Evolutionary conservation across 2,113 vertebrate species (phyloP), one percentile per base, ranked within the genome.

Genomic region (Lepidothrix coronata): DNA sequence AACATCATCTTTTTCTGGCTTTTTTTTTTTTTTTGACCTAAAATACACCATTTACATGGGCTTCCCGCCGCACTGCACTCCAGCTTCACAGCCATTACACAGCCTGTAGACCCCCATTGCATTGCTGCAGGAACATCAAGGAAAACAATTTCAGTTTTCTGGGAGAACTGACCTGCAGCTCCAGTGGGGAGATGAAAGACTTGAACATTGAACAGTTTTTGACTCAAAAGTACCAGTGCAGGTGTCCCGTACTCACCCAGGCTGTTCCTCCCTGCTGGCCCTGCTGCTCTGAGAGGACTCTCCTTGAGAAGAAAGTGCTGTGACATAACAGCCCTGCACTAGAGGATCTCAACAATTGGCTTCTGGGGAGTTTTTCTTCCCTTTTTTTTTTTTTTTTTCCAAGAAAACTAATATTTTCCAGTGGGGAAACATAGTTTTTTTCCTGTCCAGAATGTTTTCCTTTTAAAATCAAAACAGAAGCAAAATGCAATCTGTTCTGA

Each of bases 61-160:
- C 25, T 89, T 73, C 54, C 51, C 2, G 3, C 5, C 0, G 0
- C 41, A 65, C n/a, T 46, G 37, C 0, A 0, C 25, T 85, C 19
- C 14, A 41, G n/a, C 59, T 58, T 58, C 51, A 28, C 22, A 48
- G 25, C 37, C 3, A 0, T 9, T 30, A 15, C 2, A 1, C 62
- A 80, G n/a, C 54, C 31, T 54, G 24, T 11, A 35, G 44, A 46
- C 14, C 25, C 21, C 12, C 12, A 1, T 8, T 54, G 41, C 6
- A 13, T 77, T 77, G 37, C 51, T 80, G 22, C 31, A 77, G 62
- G 62, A 55, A n/a, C 19, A 16, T 17, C 13, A 7, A 2, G 68
- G 59, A 31, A 41, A 21, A 28, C 35, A 21, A 0, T 5, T 23
- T 12, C 13, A 7, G 5, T 77, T 74, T 35, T 41, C 46, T 4